Conservation (phyloP, 23 tunicate genomes). For the Halocynthia roretzi region DNA sequence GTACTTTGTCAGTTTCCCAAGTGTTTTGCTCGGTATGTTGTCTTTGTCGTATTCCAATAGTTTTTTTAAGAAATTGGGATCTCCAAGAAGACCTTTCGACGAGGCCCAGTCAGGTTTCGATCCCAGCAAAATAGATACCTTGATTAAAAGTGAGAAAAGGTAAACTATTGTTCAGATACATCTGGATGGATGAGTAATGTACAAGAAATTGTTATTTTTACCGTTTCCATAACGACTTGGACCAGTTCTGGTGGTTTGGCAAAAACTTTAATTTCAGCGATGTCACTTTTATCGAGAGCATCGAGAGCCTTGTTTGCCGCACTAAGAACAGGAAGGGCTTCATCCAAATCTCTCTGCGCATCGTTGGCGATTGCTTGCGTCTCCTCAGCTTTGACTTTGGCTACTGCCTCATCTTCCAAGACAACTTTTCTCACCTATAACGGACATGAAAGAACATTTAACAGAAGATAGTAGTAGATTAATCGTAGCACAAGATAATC, state of each 20-base stretch:
- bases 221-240: constrained; percentile 95
- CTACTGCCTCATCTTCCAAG: constrained; percentile 95
- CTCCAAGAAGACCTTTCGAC: constrained; percentile 80
- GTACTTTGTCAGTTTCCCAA: constrained; percentile 81
- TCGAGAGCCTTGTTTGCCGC: constrained; percentile 91
- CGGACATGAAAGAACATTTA: background rate
- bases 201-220: constrained; percentile 11
- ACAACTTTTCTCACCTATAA: constrained; percentile 87
- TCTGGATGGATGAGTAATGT: background rate
- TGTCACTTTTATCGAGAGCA: constrained; percentile 88
- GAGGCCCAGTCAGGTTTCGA: constrained; percentile 91
- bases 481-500: background rate
- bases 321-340: constrained; percentile 77
- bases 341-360: constrained; percentile 90
- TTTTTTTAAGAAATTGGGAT: constrained; percentile 77
- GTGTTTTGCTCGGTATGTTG: constrained; percentile 62
- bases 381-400: constrained; percentile 92
- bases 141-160: background rate
- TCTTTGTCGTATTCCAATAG: constrained; percentile 92
- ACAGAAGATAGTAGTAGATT: background rate
- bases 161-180: background rate
- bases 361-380: constrained; percentile 98
- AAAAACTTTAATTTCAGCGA: constrained; percentile 89
- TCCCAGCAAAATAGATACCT: constrained; percentile 74
- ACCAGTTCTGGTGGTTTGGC: constrained; percentile 95